A percentile compares a stretch with the other conserved stretches of the same genome.
These are phyloP conservation scores for Drosophila leontia DNA, from an alignment of 1,140 invertebrate genomes.

Conservation along the genomic window DNA sequence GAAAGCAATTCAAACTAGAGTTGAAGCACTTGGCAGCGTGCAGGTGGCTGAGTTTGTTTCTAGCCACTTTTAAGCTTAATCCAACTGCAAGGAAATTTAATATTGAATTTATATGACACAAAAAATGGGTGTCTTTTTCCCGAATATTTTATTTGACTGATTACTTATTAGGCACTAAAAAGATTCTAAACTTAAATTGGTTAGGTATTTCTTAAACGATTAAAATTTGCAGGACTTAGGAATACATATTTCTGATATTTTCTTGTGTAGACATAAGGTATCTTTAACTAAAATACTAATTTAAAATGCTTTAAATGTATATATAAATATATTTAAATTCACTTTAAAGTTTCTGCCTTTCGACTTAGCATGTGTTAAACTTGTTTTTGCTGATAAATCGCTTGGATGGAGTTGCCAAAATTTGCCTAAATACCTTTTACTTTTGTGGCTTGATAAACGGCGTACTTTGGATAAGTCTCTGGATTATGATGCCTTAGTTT, in stretches of 20 bases:
- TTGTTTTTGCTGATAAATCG: neutral
- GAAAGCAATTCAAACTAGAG: slow-evolving; percentile 37
- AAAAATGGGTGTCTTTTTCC: neutral
- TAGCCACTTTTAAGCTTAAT: neutral
- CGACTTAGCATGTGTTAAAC: neutral
- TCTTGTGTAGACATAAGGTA: too few relatives aligned
- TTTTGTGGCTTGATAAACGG: slow-evolving; percentile 8
- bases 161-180: neutral
- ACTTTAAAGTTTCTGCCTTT: neutral
- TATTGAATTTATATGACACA: neutral
- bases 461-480: slow-evolving; percentile 17
- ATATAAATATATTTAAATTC: neutral
- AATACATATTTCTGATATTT: too few relatives aligned
- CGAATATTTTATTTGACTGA: neutral
- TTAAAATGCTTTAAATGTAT: too few relatives aligned
- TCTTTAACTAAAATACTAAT: too few relatives aligned
- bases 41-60: slow-evolving; percentile 14
- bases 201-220: too few relatives aligned
- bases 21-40: neutral
- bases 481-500: slow-evolving; percentile 12
- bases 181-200: neutral
- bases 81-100: neutral
- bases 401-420: neutral
- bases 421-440: slow-evolving; percentile 1
- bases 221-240: too few relatives aligned